phyloP scores from a whole-genome alignment of 1,140 invertebrate genomes.

The Ectropis grisescens region DNA sequence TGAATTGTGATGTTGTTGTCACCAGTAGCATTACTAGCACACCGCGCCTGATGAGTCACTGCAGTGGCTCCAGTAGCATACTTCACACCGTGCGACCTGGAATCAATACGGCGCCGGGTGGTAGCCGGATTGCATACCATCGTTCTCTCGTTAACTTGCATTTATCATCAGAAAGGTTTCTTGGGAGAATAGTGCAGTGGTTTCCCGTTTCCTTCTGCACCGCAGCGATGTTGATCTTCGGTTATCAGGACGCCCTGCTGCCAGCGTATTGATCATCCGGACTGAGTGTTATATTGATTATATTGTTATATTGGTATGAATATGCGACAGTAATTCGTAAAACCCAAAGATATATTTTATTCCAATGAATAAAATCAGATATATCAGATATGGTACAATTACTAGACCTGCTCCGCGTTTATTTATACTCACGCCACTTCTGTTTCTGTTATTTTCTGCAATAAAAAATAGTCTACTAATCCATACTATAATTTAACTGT shows the following conservation, averaged over 20 bases:
- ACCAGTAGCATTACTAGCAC: conserved; percentile 3
- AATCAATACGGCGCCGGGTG: conserved; percentile 3
- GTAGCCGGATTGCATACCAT: conserved; percentile 1
- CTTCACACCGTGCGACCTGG: conserved; percentile 3
- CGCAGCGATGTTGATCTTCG: no score
- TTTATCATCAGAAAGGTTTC: conserved; percentile 1
- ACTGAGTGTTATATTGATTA: not conserved
- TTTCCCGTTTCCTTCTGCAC: conserved; percentile 9
- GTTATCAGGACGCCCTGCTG: conserved; percentile 1
- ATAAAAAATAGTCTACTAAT: no score
- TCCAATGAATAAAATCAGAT: no score
- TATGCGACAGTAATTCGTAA: no score
- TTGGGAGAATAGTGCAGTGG: conserved; percentile 9
- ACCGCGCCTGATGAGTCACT: conserved; percentile 1
- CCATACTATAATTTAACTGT: no score
- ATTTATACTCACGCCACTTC: no score
- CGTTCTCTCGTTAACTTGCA: not conserved
- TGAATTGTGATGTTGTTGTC: no score
- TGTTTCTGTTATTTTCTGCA: no score
- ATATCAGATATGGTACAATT: no score
- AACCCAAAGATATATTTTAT: no score
- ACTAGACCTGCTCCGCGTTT: no score
- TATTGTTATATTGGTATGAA: no score
- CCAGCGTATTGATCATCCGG: conserved; percentile 7
- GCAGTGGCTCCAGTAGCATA: conserved; percentile 2